Conservation (phyloP, 2,888 invertebrate genomes). For the Leucoma salicis region DNA sequence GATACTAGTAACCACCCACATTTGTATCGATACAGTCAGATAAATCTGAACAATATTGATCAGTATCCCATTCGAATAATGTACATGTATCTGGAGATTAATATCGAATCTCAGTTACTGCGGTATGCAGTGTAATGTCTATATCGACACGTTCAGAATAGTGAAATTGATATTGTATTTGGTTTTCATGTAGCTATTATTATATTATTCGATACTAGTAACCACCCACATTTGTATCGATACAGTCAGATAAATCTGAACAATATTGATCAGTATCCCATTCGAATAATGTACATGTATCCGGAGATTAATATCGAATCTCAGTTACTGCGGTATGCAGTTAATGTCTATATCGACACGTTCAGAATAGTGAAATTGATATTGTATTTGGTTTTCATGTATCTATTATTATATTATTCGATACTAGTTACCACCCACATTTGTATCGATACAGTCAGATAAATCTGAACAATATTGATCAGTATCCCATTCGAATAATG, state of each 20-base stretch:
- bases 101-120: slow-evolving; percentile 4
- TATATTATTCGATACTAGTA: too few relatives aligned
- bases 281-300: slow-evolving; percentile 5
- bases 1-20: background rate
- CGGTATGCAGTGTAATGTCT: background rate
- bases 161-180: too few relatives aligned
- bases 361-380: background rate
- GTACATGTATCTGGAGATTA: slow-evolving; percentile 5
- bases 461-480: too few relatives aligned
- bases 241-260: background rate
- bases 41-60: slow-evolving; percentile 4
- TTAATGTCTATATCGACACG: background rate
- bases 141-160: background rate
- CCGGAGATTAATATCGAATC: slow-evolving; percentile 8
- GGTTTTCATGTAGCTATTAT: too few relatives aligned
- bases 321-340: background rate
- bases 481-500: too few relatives aligned
- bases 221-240: slow-evolving; percentile 1
- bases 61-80: slow-evolving; percentile 5
- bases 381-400: too few relatives aligned
- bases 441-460: too few relatives aligned
- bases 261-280: slow-evolving; percentile 5
- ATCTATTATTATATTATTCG: too few relatives aligned
- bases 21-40: slow-evolving; percentile 1
- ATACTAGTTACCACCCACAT: too few relatives aligned